Base-by-base conservation (phyloP, 2,797 vertebrate genomes). In the Mormyrops attenuatus region DNA sequence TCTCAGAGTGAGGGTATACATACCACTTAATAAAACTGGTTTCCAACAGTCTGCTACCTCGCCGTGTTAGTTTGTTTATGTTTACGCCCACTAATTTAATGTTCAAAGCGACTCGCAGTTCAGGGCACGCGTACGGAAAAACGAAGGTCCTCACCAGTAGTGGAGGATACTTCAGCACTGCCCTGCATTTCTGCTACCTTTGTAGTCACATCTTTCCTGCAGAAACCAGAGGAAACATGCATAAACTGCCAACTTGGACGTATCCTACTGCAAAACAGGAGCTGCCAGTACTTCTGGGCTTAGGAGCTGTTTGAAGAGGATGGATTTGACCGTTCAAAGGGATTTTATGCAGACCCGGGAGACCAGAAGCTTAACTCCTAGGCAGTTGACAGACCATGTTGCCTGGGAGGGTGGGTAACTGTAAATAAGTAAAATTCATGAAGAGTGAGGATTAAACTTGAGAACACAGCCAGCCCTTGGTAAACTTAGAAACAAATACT, bases 71-170 rank as follows among this genome's bases (percentile, higher is more conserved):
- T 47, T 44, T 47, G 77, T 82, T 82, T 82, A 82, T n/a, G 77
- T 82, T 82, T 22, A 82, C 77, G 7, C 41, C 77, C 7, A 47
- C 77, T 82, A 82, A 82, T 82, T 82, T 82, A 82, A 82, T 47
- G 41, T 82, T 82, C 77, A 82, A 82, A 82, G 77, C 41, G 9
- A 82, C 77, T 82, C 0, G 15, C 77, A 82, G 41, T 47, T 82
- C 8, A 22, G 41, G 41, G 41, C 77, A 47, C 77, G 22, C 0
- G 41, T 22, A 82, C 20, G 3, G 77, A 22, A 22, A 47, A 47
- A 22, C 41, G n/a, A 41, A 4, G 20, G 41, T 22, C 20, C 3
- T 47, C 77, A 82, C 2, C 7, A 20, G 38, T 41, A 47, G 7
- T n/a, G 44, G 41, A 82, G 41, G 41, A 82, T 15, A 80, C 73